phyloP scores from a whole-genome alignment of 2,113 vertebrate genomes.

The Triplophysa dalaica region DNA sequence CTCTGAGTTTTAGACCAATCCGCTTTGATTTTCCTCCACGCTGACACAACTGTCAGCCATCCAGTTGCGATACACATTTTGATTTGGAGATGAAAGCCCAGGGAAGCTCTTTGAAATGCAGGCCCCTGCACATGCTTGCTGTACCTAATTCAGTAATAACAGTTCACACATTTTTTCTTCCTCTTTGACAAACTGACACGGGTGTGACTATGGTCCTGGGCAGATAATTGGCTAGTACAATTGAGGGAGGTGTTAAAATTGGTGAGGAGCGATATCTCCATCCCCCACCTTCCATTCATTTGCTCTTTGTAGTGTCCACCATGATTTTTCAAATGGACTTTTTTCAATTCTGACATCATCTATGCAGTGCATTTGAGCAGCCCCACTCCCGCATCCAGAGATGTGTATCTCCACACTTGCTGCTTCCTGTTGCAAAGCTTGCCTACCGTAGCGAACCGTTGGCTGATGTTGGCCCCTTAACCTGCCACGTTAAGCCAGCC shows the following conservation, averaged over 20 bases:
- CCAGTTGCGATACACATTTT: constrained; percentile 70
- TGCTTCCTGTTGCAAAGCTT: constrained; percentile 14
- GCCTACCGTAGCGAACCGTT: constrained; percentile 53
- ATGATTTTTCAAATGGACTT: neutral
- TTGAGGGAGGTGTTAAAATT: constrained; percentile 42
- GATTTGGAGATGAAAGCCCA: constrained; percentile 73
- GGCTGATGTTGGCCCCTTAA: constrained; percentile 72
- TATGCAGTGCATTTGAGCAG: neutral
- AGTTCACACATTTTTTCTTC: constrained; percentile 57
- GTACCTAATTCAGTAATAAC: constrained; percentile 71
- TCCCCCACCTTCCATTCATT: neutral
- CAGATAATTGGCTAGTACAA: constrained; percentile 69
- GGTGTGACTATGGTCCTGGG: constrained; percentile 54
- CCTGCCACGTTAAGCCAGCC: constrained; percentile 54
- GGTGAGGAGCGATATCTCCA: neutral
- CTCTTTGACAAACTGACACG: constrained; percentile 63
- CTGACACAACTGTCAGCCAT: constrained; percentile 69
- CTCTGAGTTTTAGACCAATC: constrained; percentile 63
- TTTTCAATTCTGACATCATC: constrained; percentile 7
- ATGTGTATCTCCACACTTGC: constrained; percentile 14
- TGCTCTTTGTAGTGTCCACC: neutral
- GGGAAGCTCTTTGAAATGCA: constrained; percentile 70
- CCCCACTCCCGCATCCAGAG: constrained; percentile 17
- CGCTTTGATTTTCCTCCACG: constrained; percentile 71
- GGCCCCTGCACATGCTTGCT: constrained; percentile 60